Evolutionary conservation across 2,888 invertebrate genomes (phyloP).

Genomic region (Leucoma salicis): DNA sequence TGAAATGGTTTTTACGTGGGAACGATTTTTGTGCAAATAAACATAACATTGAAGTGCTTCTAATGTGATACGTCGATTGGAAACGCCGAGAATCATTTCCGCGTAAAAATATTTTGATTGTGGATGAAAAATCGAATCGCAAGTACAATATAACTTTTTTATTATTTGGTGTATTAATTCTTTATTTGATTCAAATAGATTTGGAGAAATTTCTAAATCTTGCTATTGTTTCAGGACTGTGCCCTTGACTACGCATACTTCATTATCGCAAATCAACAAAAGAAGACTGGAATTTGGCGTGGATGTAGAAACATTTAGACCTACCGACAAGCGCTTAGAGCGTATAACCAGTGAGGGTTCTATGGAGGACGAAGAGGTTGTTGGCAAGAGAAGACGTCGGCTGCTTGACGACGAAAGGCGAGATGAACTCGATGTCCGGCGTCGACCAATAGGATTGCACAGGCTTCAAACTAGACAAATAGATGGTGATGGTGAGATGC

Average conservation of each 20-base stretch:
- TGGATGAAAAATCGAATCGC: conserved; percentile 81
- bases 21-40: conserved; percentile 81
- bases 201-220: conserved; percentile 38
- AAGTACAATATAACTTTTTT: conserved; percentile 63
- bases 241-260: conserved; percentile 80
- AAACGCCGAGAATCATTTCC: conserved; percentile 83
- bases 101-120: conserved; percentile 82
- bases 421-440: conserved; percentile 51
- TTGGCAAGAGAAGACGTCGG: conserved; percentile 69
- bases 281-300: conserved; percentile 85
- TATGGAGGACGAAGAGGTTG: conserved; percentile 69
- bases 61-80: conserved; percentile 73
- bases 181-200: conserved; percentile 26
- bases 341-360: conserved; percentile 64
- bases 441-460: conserved; percentile 50
- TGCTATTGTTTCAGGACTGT: conserved; percentile 75
- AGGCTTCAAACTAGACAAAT: conserved; percentile 65
- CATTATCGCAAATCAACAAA: conserved; percentile 86
- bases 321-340: conserved; percentile 60
- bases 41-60: conserved; percentile 66
- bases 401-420: conserved; percentile 72
- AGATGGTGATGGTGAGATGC: conserved; percentile 89
- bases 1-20: conserved; percentile 83
- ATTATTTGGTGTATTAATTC: conserved; percentile 40
- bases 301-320: conserved; percentile 72